phyloP scores from a whole-genome alignment of 2,797 vertebrate species.

The Darevskia mixta region DNA sequence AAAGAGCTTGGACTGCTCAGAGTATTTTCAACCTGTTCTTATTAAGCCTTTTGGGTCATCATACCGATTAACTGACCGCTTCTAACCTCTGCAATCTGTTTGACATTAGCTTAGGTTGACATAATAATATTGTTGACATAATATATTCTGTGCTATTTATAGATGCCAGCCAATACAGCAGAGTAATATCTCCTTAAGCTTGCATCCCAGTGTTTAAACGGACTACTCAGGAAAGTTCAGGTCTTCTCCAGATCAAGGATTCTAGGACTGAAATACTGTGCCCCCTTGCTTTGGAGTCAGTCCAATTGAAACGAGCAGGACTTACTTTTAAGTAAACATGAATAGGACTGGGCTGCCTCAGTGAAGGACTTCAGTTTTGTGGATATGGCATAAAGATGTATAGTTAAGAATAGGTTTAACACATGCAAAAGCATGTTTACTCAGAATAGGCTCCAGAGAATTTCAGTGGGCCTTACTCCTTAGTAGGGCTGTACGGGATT shows the following conservation, averaged over 20 bases:
- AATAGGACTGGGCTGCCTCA: background rate
- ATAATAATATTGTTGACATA: no score
- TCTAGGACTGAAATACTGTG: background rate
- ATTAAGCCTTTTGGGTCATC: background rate
- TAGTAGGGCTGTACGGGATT: background rate
- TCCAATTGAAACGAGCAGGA: no score
- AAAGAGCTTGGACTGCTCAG: background rate
- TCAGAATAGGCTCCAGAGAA: background rate
- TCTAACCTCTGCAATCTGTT: background rate
- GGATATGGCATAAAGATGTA: background rate
- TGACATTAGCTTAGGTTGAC: background rate
- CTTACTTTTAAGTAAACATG: background rate
- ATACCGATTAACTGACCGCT: background rate
- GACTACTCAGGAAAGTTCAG: background rate
- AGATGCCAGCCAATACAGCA: background rate
- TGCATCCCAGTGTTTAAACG: background rate
- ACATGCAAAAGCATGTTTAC: background rate
- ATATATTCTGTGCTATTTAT: background rate
- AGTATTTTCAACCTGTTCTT: conserved; percentile 1
- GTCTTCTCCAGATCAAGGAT: background rate
- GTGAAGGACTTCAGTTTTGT: background rate
- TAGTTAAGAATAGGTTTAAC: background rate
- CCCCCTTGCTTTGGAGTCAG: background rate
- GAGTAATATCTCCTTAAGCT: background rate
- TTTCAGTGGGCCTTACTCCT: background rate